Percentiles rank a stretch among this genome's conserved stretches.
These are phyloP conservation scores for Cricetomys ansorgei DNA, from an alignment of 2,113 vertebrate genomes.

Conservation along the genomic window DNA sequence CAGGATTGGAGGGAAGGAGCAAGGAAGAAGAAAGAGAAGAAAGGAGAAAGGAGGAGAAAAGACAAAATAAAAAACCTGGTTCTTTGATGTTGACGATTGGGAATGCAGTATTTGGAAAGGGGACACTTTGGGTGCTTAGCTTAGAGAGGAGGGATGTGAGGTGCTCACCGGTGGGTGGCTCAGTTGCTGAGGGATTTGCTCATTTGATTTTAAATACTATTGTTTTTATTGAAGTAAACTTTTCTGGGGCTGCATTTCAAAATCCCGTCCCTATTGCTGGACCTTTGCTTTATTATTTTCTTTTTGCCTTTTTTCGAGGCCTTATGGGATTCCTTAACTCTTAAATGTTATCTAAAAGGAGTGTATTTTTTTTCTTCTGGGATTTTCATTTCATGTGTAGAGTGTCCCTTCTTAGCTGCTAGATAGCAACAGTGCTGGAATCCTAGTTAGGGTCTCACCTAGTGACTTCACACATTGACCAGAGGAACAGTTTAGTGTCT, in stretches of 20 bases:
- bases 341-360: constrained; percentile 22
- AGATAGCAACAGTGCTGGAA: not conserved
- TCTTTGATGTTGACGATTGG: not conserved
- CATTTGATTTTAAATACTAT: not conserved
- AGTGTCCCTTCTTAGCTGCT: not conserved
- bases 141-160: not conserved
- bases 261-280: not conserved
- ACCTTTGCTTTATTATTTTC: not conserved
- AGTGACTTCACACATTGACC: not conserved
- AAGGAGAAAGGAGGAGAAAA: not conserved
- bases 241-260: constrained; percentile 19
- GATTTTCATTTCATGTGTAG: constrained; percentile 12
- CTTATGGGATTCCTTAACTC: not conserved
- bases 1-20: not conserved
- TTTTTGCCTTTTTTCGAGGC: constrained; percentile 49
- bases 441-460: not conserved
- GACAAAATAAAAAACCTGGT: not conserved
- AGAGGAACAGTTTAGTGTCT: constrained; percentile 28
- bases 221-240: constrained; percentile 30
- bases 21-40: not conserved
- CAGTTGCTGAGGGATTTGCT: not conserved
- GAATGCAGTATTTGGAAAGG: not conserved
- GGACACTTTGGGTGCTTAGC: not conserved
- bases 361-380: constrained; percentile 13
- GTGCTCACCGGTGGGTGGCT: not conserved